Evolutionary conservation across 2,888 invertebrate species (phyloP).

Genomic region (Pyrochroa serraticornis): DNA sequence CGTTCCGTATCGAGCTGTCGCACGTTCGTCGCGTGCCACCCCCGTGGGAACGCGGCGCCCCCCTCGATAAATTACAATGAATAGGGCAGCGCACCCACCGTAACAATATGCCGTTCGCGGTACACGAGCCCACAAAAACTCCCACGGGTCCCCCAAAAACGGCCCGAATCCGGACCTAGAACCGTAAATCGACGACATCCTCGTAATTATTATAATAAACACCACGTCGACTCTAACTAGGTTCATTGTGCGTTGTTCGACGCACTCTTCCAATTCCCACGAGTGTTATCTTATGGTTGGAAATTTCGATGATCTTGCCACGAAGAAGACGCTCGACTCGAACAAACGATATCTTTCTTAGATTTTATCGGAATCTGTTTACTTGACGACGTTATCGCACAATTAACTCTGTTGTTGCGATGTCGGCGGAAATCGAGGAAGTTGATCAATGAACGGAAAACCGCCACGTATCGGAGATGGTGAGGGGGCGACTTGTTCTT

Average conservation of each 20-base stretch:
- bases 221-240: constrained; percentile 15
- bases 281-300: constrained; percentile 16
- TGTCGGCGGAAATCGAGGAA: no score
- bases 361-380: no score
- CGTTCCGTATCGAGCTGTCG: background rate
- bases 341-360: no score
- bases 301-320: constrained; percentile 23
- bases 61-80: background rate
- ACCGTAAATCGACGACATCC: constrained; percentile 26
- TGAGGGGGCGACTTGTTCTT: no score
- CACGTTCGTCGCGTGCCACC: constrained; percentile 21
- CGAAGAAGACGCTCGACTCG: constrained; percentile 4
- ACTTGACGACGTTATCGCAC: no score
- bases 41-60: constrained; percentile 21
- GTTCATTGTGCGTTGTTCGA: constrained; percentile 16
- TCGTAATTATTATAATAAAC: constrained; percentile 29
- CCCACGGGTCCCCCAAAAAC: no score
- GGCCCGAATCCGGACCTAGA: background rate
- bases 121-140: no score
- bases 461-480: no score
- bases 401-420: no score
- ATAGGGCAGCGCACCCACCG: constrained; percentile 9
- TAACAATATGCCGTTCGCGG: constrained; percentile 7
- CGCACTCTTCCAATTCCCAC: constrained; percentile 14
- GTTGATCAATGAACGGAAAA: no score